Conservation (phyloP, 2,888 invertebrate genomes). For the Marronus borbonicus region DNA sequence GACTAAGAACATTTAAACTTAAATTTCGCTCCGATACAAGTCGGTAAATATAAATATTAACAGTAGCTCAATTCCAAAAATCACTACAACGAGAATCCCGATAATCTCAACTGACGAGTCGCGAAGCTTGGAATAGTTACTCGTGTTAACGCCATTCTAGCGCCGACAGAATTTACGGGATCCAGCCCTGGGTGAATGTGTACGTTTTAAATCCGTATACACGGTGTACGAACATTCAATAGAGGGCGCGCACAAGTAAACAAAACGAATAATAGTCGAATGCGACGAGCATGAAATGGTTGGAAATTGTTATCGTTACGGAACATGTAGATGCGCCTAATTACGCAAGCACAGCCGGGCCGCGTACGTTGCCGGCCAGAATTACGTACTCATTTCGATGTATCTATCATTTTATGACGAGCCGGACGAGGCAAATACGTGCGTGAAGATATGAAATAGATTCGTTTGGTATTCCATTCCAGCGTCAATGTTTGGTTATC, state of each 20-base stretch:
- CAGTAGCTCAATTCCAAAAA: background rate
- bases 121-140: too few relatives aligned
- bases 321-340: background rate
- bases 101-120: too few relatives aligned
- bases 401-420: conserved; percentile 21
- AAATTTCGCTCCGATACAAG: background rate
- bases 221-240: background rate
- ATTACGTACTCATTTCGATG: background rate
- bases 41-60: background rate
- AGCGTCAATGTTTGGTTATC: background rate
- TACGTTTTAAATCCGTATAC: too few relatives aligned
- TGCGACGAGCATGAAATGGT: conserved; percentile 17
- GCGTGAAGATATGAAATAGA: background rate
- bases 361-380: background rate
- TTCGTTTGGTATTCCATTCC: background rate
- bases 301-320: background rate
- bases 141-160: too few relatives aligned
- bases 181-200: too few relatives aligned
- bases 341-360: background rate
- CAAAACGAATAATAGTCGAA: conserved; percentile 10
- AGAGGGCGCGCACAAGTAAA: conserved; percentile 8
- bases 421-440: background rate
- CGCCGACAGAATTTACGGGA: too few relatives aligned
- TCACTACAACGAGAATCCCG: too few relatives aligned
- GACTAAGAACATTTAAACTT: background rate